Conservation (phyloP, 2,888 invertebrate genomes). For the Ormyrus labotus region DNA sequence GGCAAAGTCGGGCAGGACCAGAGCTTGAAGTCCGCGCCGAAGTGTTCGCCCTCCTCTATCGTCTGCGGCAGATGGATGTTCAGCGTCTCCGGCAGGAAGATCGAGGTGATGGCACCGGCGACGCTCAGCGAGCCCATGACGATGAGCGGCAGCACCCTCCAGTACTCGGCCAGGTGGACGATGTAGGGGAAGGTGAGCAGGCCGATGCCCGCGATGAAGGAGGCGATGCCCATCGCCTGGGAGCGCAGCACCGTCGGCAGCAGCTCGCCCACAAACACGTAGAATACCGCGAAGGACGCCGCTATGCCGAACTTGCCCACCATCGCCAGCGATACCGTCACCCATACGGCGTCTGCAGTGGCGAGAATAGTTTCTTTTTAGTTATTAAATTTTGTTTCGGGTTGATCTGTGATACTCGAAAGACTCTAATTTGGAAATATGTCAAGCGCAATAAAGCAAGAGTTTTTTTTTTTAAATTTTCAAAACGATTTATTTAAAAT, state of each 20-base stretch:
- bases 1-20: constrained; percentile 77
- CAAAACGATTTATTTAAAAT: not conserved
- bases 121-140: constrained; percentile 80
- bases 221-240: constrained; percentile 82
- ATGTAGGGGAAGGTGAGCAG: constrained; percentile 82
- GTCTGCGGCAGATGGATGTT: constrained; percentile 82
- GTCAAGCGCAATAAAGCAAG: no score
- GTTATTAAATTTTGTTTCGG: no score
- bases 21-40: constrained; percentile 79
- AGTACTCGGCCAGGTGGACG: constrained; percentile 80
- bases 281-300: constrained; percentile 83
- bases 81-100: constrained; percentile 81
- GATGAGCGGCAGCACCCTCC: constrained; percentile 79
- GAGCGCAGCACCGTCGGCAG: constrained; percentile 82
- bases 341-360: constrained; percentile 79
- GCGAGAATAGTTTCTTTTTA: no score
- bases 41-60: constrained; percentile 80
- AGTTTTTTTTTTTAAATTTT: not conserved
- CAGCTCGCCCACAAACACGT: constrained; percentile 83
- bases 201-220: constrained; percentile 81
- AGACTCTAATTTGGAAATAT: no score
- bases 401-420: no score
- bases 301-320: constrained; percentile 83
- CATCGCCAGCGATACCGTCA: constrained; percentile 81
- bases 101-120: constrained; percentile 78